Base-by-base conservation (phyloP, 2,888 invertebrate genomes). In the Carabus problematicus region DNA sequence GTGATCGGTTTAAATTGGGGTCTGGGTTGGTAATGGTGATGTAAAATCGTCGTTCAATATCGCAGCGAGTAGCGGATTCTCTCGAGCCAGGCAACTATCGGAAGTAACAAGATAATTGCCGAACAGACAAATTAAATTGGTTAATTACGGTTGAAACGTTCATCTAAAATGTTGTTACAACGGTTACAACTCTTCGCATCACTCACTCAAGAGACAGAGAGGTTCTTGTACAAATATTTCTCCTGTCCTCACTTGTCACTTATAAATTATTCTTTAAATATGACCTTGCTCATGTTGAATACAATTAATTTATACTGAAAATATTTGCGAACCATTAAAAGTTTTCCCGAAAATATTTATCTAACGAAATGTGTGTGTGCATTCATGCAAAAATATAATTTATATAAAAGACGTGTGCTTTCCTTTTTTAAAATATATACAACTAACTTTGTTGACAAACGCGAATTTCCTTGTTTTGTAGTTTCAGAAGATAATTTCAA, bases 81-180 rank as follows among this genome's bases (percentile, higher is more conserved):
- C 4, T 16, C 42, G 42, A 59, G 43, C 61, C 6, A 3, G 47
- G 7, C 61, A 9, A 61, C 61, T 61, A 60, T 60, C 60, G 60
- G 61, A 61, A 61, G 61, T 61, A 60, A 61, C 61, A 47, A 49
- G 29, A 49, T 61, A 61, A 61, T 61, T 49, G 49, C 45, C 19
- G 16, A 43, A 49, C 47, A 61, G 61, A 61, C 49, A 61, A 61
- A 61, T 49, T 61, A 49, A 61, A 61, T 61, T 61, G 61, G 61
- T 47, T 61, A 61, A 61, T 61, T 61, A 47, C 49, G 49, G 61
- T 49, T 61, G 29, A 61, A 49, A 47, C 29, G 47, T 49, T 61
- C 9, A n/a, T 52, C 9, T 16, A 52, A 52, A n/a, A 1, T 3
- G 45, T n/a, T n/a, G 12, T 45, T 45, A 45, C 29, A 29, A 29